Evolutionary conservation across 2,888 invertebrate species (phyloP).

Genomic region (Leptothorax acervorum): DNA sequence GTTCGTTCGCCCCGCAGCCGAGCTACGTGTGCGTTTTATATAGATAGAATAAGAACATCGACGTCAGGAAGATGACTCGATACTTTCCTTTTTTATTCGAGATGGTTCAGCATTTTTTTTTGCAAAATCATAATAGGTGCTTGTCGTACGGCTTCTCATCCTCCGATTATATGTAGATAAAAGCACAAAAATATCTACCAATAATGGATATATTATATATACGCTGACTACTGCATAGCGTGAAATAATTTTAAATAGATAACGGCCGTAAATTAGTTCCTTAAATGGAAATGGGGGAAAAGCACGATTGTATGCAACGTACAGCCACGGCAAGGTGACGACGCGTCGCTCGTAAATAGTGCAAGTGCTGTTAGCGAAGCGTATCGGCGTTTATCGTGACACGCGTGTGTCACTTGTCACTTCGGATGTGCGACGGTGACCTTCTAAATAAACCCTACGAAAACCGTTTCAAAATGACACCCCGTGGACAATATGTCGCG

Average conservation of each 20-base stretch:
- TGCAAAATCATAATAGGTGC: not conserved
- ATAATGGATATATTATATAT: not conserved
- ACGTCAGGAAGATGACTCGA: constrained; percentile 40
- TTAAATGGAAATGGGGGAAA: not conserved
- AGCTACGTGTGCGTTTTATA: constrained; percentile 26
- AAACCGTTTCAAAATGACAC: not conserved
- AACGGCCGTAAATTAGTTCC: not conserved
- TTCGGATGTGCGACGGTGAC: not conserved
- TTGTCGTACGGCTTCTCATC: not conserved
- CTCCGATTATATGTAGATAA: not conserved
- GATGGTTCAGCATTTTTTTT: constrained; percentile 28
- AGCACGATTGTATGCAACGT: not conserved
- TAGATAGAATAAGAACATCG: constrained; percentile 44
- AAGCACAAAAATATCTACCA: not conserved
- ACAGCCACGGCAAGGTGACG: not conserved
- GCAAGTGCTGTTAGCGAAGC: not conserved
- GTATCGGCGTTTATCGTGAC: constrained; percentile 34
- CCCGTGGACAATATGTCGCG: not conserved
- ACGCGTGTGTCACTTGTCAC: constrained; percentile 16
- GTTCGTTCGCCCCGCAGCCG: not conserved
- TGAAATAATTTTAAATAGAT: not conserved
- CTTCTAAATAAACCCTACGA: constrained; percentile 23
- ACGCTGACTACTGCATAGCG: not conserved
- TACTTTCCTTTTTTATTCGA: constrained; percentile 8
- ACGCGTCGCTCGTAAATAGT: constrained; percentile 19